Conservation (phyloP, 2,797 vertebrate genomes). For the Iguana delicatissima region DNA sequence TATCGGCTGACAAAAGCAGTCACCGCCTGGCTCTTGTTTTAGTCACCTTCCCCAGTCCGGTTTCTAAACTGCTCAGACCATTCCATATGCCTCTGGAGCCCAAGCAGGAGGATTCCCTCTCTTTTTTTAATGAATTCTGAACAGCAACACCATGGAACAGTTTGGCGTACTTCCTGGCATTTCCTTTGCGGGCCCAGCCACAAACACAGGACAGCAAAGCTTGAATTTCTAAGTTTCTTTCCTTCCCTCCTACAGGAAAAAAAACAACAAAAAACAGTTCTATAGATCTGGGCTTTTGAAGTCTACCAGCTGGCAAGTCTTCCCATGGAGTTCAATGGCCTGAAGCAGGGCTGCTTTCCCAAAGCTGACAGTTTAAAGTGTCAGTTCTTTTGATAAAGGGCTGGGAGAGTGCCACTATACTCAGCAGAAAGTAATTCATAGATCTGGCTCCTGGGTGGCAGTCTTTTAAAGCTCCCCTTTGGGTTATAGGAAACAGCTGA, state of each 20-base stretch:
- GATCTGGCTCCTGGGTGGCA: conserved; percentile 15
- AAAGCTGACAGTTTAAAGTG: conserved; percentile 26
- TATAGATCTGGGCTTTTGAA: conserved; percentile 5
- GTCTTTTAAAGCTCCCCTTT: accelerated
- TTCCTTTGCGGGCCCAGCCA: conserved; percentile 19
- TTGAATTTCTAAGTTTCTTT: conserved; percentile 15
- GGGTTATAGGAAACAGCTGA: conserved; percentile 28
- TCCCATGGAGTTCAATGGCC: conserved; percentile 25
- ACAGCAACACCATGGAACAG: neutral
- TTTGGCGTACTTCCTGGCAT: neutral
- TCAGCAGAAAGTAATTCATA: neutral
- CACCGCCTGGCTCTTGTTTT: neutral
- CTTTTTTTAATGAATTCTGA: neutral
- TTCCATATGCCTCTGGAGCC: neutral
- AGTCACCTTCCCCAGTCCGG: no score
- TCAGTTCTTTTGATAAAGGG: conserved; percentile 25
- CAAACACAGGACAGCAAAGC: conserved; percentile 8
- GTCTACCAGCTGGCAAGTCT: neutral
- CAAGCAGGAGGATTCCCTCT: no score
- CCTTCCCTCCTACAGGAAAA: neutral
- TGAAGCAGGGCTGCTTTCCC: conserved; percentile 22
- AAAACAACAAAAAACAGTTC: conserved; percentile 1
- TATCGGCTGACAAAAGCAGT: neutral
- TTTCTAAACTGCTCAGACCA: neutral
- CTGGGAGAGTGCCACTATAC: neutral